Evolutionary conservation across 2,797 vertebrate species (phyloP).

Genomic region (Zalophus californianus): DNA sequence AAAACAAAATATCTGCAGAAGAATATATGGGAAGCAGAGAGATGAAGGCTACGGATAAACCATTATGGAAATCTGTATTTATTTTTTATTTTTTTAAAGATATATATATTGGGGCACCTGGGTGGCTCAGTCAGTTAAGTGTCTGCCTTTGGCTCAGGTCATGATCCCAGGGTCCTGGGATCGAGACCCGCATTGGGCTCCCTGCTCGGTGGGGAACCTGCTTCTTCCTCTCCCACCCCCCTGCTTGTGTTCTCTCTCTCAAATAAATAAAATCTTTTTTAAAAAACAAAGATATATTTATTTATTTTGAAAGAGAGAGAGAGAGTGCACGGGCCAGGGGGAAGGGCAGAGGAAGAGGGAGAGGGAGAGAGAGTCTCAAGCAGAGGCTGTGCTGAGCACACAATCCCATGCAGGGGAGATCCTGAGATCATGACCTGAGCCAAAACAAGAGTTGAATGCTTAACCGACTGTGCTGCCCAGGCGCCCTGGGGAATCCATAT

Average conservation of each 20-base stretch:
- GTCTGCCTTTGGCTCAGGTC: too few species aligned
- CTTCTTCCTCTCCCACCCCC: too few species aligned
- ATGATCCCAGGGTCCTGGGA: too few species aligned
- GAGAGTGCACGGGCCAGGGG: not conserved
- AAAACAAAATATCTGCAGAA: constrained; percentile 1
- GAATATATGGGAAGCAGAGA: not conserved
- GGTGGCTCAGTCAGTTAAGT: not conserved
- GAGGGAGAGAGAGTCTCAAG: not conserved
- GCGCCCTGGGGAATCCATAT: not conserved
- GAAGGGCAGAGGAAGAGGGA: not conserved
- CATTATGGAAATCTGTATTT: not conserved
- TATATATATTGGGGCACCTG: not conserved
- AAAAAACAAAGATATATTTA: not conserved
- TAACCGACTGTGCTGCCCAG: not conserved
- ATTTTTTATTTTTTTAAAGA: not conserved
- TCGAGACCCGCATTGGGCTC: too few species aligned
- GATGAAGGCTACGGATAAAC: not conserved
- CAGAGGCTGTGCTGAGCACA: not conserved
- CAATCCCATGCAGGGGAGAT: not conserved
- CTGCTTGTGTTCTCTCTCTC: too few species aligned
- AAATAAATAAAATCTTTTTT: too few species aligned
- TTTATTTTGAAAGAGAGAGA: not conserved
- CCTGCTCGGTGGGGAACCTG: too few species aligned
- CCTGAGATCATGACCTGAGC: not conserved
- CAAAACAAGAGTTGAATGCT: not conserved